phyloP scores from a whole-genome alignment of 2,888 invertebrate genomes.

The Xestia c-nigrum region DNA sequence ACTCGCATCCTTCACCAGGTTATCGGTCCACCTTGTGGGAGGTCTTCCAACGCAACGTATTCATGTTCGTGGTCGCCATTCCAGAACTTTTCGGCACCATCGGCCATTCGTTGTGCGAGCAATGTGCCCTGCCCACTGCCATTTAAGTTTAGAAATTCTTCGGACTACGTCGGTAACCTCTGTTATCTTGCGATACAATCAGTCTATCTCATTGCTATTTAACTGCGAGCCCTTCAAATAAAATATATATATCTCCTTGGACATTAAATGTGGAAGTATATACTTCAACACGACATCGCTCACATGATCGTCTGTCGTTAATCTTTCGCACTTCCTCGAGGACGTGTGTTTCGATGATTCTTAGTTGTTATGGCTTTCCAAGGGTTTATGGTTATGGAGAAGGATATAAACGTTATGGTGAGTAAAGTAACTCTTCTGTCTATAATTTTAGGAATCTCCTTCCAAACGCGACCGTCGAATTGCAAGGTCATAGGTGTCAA shows the following conservation, averaged over 20 bases:
- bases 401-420: neutral
- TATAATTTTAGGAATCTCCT: neutral
- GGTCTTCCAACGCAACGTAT: too few species aligned
- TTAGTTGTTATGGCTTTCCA: neutral
- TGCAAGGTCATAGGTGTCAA: too few species aligned
- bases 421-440: neutral
- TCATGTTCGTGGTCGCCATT: too few species aligned
- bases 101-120: too few species aligned
- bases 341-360: slow-evolving; percentile 5
- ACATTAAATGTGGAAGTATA: slow-evolving; percentile 12
- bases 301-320: slow-evolving; percentile 23
- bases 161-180: too few species aligned
- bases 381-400: neutral
- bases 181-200: neutral
- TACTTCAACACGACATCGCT: slow-evolving; percentile 15
- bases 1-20: too few species aligned
- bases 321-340: slow-evolving; percentile 39
- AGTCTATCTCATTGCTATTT: neutral
- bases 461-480: neutral
- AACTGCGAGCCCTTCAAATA: slow-evolving; percentile 17
- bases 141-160: too few species aligned
- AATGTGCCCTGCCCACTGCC: too few species aligned
- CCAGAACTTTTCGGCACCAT: too few species aligned
- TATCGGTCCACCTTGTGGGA: too few species aligned
- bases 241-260: neutral